phyloP scores from a whole-genome alignment of 1,140 invertebrate genomes.

The Drosophila arizonae region DNA sequence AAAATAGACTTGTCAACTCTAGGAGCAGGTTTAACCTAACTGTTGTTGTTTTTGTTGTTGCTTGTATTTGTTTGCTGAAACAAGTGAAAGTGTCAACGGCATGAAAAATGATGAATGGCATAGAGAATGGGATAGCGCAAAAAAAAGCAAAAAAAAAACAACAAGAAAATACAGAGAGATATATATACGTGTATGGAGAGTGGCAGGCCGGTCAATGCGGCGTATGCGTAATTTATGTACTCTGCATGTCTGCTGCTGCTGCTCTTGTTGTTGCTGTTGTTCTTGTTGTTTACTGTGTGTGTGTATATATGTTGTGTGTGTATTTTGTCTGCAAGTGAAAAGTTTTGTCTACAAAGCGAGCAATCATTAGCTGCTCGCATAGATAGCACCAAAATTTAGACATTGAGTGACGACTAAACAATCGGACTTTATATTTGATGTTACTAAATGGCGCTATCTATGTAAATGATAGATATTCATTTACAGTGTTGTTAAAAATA shows the following conservation, averaged over 20 bases:
- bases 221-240: conserved; percentile 78
- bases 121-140: conserved; percentile 43
- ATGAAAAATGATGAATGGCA: conserved; percentile 75
- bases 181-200: conserved; percentile 31
- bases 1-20: conserved; percentile 74
- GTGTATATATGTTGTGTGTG: not conserved
- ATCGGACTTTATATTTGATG: not conserved
- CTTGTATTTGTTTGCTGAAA: conserved; percentile 68
- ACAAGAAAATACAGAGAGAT: conserved; percentile 1
- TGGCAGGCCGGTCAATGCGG: conserved; percentile 60
- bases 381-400: conserved; percentile 36
- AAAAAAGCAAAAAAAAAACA: conserved; percentile 3
- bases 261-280: no score
- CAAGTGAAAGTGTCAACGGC: conserved; percentile 78
- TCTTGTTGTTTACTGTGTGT: not conserved
- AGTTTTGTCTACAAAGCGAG: conserved; percentile 28
- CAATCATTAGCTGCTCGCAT: conserved; percentile 47
- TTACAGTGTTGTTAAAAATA: not conserved
- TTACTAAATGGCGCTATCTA: not conserved
- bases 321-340: conserved; percentile 57
- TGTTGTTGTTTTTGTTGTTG: conserved; percentile 29
- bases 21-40: conserved; percentile 32
- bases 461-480: not conserved
- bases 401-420: conserved; percentile 11
- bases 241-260: conserved; percentile 19